These are phyloP conservation scores for Drosophila phalerata DNA, from an alignment of 2,888 invertebrate genomes.

Conservation along the genomic window DNA sequence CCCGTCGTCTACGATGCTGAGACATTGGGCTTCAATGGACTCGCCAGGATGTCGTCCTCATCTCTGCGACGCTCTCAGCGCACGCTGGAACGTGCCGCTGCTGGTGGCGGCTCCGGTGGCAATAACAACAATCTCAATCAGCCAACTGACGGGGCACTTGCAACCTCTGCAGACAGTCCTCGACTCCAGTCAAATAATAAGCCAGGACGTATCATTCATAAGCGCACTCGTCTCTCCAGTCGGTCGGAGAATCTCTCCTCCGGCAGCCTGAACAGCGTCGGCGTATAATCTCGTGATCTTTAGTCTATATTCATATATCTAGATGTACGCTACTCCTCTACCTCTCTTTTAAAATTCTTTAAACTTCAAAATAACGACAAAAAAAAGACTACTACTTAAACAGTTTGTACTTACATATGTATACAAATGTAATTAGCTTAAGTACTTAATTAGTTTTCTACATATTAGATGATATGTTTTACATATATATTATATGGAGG, in stretches of 20 bases:
- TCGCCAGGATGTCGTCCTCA: slow-evolving; percentile 69
- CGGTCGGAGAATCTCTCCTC: slow-evolving; percentile 75
- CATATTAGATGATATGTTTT: slow-evolving; percentile 35
- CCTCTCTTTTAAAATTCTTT: slow-evolving; percentile 61
- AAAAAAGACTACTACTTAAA: slow-evolving; percentile 32
- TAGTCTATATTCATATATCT: slow-evolving; percentile 52
- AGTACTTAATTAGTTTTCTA: slow-evolving; percentile 70
- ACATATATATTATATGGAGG: slow-evolving; percentile 21
- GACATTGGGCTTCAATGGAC: slow-evolving; percentile 53
- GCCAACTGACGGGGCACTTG: slow-evolving; percentile 45
- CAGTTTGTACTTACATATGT: slow-evolving; percentile 67
- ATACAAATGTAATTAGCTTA: slow-evolving; percentile 41
- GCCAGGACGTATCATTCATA: slow-evolving; percentile 65
- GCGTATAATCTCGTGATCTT: slow-evolving; percentile 78
- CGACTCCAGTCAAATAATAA: slow-evolving; percentile 48
- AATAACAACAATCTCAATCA: slow-evolving; percentile 75
- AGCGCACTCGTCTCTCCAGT: slow-evolving; percentile 71
- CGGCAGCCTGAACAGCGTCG: slow-evolving; percentile 71
- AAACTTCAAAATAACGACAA: slow-evolving; percentile 58
- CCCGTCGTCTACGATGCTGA: slow-evolving; percentile 61
- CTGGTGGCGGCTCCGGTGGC: slow-evolving; percentile 48
- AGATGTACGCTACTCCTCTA: slow-evolving; percentile 68
- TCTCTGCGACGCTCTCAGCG: slow-evolving; percentile 74
- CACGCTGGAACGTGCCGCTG: slow-evolving; percentile 67
- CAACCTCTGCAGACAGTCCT: slow-evolving; percentile 38